Evolutionary conservation across 2,113 vertebrate species (phyloP).

Genomic region (Macrotis lagotis): DNA sequence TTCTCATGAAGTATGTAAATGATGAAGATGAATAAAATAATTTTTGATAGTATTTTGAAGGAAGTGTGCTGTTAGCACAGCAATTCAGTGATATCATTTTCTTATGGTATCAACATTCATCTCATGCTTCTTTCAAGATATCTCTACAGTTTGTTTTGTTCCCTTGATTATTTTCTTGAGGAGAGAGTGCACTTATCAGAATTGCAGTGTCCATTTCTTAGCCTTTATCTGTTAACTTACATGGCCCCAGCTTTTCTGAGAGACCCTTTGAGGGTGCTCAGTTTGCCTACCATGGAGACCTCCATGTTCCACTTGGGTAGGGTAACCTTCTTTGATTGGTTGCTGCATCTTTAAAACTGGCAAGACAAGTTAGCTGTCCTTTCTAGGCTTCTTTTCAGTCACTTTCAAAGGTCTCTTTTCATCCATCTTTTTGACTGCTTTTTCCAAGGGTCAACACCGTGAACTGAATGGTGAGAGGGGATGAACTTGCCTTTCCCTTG

Average conservation of each 20-base stretch:
- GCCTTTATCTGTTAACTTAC: not conserved
- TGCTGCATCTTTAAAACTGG: not conserved
- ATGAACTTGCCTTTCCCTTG: not conserved
- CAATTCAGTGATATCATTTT: not conserved
- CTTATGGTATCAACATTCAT: not conserved
- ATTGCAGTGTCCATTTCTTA: rapidly evolving
- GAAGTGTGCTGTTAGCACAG: not conserved
- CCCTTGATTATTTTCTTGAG: not conserved
- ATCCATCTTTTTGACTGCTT: not conserved
- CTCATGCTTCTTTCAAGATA: not conserved
- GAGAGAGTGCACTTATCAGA: not conserved
- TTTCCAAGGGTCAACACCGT: not conserved
- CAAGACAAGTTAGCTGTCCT: not conserved
- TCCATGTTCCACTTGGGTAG: too few relatives aligned
- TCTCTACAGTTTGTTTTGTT: rapidly evolving
- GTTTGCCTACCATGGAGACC: not conserved
- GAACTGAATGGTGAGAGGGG: not conserved
- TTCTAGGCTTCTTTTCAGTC: not conserved
- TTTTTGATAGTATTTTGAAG: not conserved
- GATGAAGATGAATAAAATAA: not conserved
- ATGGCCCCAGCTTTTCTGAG: not conserved
- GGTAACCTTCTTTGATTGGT: not conserved
- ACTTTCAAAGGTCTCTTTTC: not conserved
- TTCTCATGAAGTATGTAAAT: not conserved
- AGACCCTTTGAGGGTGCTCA: not conserved